Evolutionary conservation across 2,113 vertebrate genomes (phyloP), one percentile per base, ranked within the genome.

Genomic region (Siphamia tubifer): DNA sequence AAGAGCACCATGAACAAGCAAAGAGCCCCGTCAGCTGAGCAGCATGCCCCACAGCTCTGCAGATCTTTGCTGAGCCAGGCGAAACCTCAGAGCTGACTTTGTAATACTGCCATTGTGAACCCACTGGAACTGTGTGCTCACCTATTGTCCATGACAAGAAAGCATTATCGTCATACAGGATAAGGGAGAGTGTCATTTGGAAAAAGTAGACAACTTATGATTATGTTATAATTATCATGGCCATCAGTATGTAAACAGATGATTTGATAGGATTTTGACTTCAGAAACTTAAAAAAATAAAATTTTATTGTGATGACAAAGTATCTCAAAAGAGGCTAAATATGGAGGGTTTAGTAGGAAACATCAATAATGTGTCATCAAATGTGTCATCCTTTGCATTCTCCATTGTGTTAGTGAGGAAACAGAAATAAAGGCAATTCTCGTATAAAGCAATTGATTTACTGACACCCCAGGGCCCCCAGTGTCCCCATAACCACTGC

Each of bases 1-100:
- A 93, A 89, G 81, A 81, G 74, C 68, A 1, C 43, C 28, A 5
- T 20, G 77, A 90, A 92, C 87, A 92, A 89, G 88, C 87, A 93
- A 93, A 92, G 89, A 90, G 90, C 91, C 85, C 90, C 0, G 92
- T 94, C 92, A 94, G 92, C 91, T 87, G 80, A 48, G 82, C 64
- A 53, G 56, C 70, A 28, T 16, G 65, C 17, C 52, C 70, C 54
- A 34, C 79, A 49, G 53, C 71, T 17, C 62, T 44, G 68, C 62
- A 42, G 68, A 73, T 64, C 90, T 87, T 68, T 93, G 90, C 92
- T 94, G 91, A 93, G 90, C 87, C 85, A 90, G 87, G 86, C 69
- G 68, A 91, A 93, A 91, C 66, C 77, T 69, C 74, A 1, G 38
- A 81, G 79, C 73, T 85, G 81, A 84, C 74, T 70, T 81, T 75